Evolutionary conservation across 2,113 vertebrate genomes (phyloP), one percentile per base, ranked within the genome.

Genomic region (Furnarius figulus): DNA sequence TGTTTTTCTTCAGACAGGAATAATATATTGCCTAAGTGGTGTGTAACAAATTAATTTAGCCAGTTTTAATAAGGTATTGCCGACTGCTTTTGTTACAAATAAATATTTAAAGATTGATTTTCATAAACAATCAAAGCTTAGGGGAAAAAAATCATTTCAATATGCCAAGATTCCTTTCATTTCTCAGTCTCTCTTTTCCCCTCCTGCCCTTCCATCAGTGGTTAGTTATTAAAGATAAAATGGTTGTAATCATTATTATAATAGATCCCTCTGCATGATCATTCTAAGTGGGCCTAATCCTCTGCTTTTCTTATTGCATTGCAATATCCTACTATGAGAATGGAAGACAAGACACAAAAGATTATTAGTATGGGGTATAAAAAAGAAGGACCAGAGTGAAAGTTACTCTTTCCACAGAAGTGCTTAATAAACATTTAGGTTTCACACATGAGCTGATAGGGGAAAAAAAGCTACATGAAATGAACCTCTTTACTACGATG

Each of bases 11-110:
- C 79, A 72, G 25, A 86, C 23, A 47, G 31, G 20, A 93, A 61
- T 39, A 91, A 76, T 66, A 62, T 65, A 37, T 33, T 91, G n/a
- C 31, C 25, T 74, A 78, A 87, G 39, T 42, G 19, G 27, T 56
- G 4, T 4, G 4, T 39, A 87, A 80, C 5, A 94, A 97, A 96
- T 94, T 93, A 96, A 96, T 95, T 96, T 96, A 90, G 33, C 73
- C 63, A 87, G 40, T 12, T 85, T 96, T 93, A 95, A 83, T 96
- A 97, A 93, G 65, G 31, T 87, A 93, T 87, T 88, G 44, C 40
- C 71, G 81, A 65, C 39, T 50, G 61, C 35, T 86, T 84, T 76
- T 70, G 67, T 92, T 88, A 68, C 55, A 87, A 95, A 97, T 91
- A 94, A 81, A 80, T 70, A 77, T 96, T 86, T 94, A 81, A 93